These are phyloP conservation scores for Gisinianus flammeolus DNA, from an alignment of 2,888 invertebrate species.

Conservation along the genomic window DNA sequence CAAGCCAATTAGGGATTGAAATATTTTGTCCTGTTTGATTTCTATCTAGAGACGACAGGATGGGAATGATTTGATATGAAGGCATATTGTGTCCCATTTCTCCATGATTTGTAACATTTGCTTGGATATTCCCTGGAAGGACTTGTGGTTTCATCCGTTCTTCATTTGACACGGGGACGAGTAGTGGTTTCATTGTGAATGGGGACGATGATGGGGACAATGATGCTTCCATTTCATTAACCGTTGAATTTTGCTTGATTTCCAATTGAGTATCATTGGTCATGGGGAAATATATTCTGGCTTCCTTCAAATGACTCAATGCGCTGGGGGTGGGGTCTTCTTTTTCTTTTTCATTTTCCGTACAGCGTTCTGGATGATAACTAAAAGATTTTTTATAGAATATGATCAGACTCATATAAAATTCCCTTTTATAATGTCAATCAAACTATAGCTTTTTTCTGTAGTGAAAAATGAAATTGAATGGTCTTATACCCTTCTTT, in stretches of 20 bases:
- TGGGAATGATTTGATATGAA: background rate
- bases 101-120: slow-evolving; percentile 8
- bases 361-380: background rate
- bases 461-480: background rate
- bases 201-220: too few species aligned
- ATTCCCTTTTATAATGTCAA: background rate
- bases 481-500: slow-evolving; percentile 39
- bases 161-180: background rate
- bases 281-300: background rate
- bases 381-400: background rate
- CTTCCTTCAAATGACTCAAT: slow-evolving; percentile 4
- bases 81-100: background rate
- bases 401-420: too few species aligned
- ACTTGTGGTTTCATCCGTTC: background rate
- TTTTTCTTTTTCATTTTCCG: background rate
- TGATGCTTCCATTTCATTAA: slow-evolving; percentile 6
- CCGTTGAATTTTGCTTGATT: background rate
- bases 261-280: background rate
- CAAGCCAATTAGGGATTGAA: background rate
- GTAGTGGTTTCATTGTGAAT: slow-evolving; percentile 11
- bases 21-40: background rate
- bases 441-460: background rate
- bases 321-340: background rate
- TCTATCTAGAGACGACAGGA: background rate
- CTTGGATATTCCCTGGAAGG: background rate